Evolutionary conservation across 2,888 invertebrate species (phyloP), one percentile per base, ranked within the genome.

Genomic region (Anarsia innoxiella): DNA sequence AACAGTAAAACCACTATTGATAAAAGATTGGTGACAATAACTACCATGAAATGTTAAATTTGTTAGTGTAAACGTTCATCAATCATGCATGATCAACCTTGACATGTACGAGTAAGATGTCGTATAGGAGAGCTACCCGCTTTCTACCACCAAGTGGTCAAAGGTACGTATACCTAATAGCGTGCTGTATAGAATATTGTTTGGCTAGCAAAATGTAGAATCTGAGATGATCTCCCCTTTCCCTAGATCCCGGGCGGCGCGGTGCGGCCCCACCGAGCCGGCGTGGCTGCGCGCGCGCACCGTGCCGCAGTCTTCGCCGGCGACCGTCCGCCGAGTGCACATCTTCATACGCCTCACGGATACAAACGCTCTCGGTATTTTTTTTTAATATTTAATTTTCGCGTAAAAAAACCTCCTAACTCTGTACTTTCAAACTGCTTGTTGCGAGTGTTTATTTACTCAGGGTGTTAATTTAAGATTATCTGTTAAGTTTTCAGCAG

Each of bases 261-360:
- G 58, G 49, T 49, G 34, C 26, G 36, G 42, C 46, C 47, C 53
- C 53, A 51, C 59, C 51, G 51, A 50, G 48, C 46, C 40, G 50
- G 44, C 43, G 50, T 23, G 45, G 40, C 46, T 31, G 53, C 56
- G 58, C 56, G 38, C 37, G 53, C 54, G 45, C 46, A n/a, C 37
- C 41, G 41, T 35, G 45, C 49, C 56, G 49, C 68, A 68, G 68
- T 68, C 64, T 54, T 49, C 65, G 46, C 43, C 53, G 58, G 53
- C 59, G 53, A 48, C 57, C 53, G 58, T 45, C 53, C 63, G 56
- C 52, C 57, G 59, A 53, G 51, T 51, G 67, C 68, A 66, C 68
- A 67, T 69, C 68, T 58, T 61, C 53, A 48, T 51, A 52, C 49
- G 53, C 51, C 54, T 51, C 39, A 39, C 39, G 37, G 27, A 45